Evolutionary conservation across 2,888 invertebrate genomes (phyloP).

Genomic region (Phortica magna): DNA sequence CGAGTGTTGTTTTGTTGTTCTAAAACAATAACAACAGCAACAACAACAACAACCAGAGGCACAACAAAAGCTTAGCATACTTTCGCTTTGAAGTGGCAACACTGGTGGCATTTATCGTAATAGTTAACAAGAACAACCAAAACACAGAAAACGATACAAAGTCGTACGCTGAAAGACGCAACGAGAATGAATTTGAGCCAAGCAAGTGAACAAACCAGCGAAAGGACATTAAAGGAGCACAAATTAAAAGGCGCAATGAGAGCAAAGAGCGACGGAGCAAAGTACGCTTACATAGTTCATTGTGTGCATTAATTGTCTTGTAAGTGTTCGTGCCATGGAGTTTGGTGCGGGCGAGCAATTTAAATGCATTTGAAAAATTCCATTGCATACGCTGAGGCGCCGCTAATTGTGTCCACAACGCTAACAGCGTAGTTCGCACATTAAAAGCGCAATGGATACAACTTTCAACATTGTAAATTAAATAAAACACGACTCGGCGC

Average conservation of each 20-base stretch:
- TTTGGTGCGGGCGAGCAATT: background rate
- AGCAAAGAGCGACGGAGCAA: slow-evolving; percentile 8
- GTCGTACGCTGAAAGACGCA: background rate
- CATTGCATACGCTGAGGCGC: slow-evolving; percentile 23
- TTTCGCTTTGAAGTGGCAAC: slow-evolving; percentile 6
- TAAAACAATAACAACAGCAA: background rate
- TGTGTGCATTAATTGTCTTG: slow-evolving; percentile 66
- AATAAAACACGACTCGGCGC: background rate
- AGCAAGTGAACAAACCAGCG: slow-evolving; percentile 14
- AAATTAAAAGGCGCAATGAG: slow-evolving; percentile 24
- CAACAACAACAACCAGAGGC: no score
- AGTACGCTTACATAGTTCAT: slow-evolving; percentile 41
- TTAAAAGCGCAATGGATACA: background rate
- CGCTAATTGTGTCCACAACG: background rate
- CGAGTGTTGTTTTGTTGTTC: background rate
- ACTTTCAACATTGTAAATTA: background rate
- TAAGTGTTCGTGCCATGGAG: slow-evolving; percentile 43
- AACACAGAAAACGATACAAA: slow-evolving; percentile 16
- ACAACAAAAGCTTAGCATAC: background rate
- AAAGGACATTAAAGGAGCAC: slow-evolving; percentile 3
- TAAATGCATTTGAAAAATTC: slow-evolving; percentile 1
- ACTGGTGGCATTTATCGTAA: slow-evolving; percentile 35
- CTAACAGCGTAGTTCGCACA: background rate
- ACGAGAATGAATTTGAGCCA: background rate
- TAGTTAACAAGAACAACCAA: slow-evolving; percentile 14